Evolutionary conservation across 2,888 invertebrate genomes (phyloP), one percentile per base, ranked within the genome.

Genomic region (Epiperipatus broadwayi): DNA sequence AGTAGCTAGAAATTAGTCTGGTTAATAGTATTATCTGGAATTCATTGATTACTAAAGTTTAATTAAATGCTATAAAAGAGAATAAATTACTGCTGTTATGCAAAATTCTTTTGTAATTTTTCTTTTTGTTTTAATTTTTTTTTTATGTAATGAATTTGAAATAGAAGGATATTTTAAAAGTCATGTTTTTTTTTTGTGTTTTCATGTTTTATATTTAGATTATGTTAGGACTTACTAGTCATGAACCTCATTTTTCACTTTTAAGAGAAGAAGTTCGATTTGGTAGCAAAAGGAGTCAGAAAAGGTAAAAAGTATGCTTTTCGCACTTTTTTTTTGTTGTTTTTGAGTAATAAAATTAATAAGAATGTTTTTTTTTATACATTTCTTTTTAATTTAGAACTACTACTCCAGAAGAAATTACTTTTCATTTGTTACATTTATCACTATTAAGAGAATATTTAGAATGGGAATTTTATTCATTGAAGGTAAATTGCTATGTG

Each of bases 231-330:
- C 67, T 95, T 49, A 84, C 85, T 52, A 78, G 85, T 0, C 95
- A 97, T 56, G 93, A 97, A 55, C 78, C 85, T 1, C 79, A 91
- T 61, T 95, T 97, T 60, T 79, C 87, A 2, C 65, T 97, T 40
- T 65, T 97, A 2, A 69, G 95, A 47, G 95, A 93, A 62, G 91
- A 93, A 69, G 81, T 85, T 45, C 51, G 48, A 31, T 58, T 55
- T 45, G 45, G 39, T 20, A 35, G 56, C 4, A 57, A 50, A 40
- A 55, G 53, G 40, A 49, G 52, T 18, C 50, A 51, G 41, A 56
- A 57, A 37, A 53, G 50, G 35, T 44, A 37, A 29, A 29, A 20
- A 22, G 7, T 12, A 20, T 28, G 14, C 8, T 14, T 18, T 20
- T 21, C 20, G 21, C 20, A 34, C 7, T 21, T 7, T 7, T 20